Evolutionary conservation across 2,888 invertebrate genomes (phyloP).

Genomic region (Drosophila ezoana): DNA sequence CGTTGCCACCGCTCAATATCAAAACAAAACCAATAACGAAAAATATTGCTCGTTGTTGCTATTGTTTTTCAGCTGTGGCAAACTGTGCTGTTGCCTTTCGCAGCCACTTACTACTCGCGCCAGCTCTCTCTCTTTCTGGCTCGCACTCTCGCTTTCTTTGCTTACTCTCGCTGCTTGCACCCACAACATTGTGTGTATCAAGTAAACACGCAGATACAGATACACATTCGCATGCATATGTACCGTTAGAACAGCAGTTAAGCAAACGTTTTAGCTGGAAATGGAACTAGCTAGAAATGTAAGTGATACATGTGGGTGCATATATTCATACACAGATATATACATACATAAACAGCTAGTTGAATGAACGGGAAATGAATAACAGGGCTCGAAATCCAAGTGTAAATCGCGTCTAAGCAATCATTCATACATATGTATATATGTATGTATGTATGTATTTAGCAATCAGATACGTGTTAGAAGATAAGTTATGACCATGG

Average conservation of each 20-base stretch:
- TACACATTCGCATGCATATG: background rate
- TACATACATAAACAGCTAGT: background rate
- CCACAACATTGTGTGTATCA: constrained; percentile 5
- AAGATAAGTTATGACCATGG: background rate
- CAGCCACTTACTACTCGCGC: background rate
- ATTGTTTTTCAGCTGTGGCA: constrained; percentile 1
- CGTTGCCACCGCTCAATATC: background rate
- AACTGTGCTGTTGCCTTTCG: constrained; percentile 25
- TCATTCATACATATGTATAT: background rate
- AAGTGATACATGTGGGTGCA: too few relatives aligned
- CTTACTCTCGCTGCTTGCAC: constrained; percentile 5
- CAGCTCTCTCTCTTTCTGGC: constrained; percentile 2
- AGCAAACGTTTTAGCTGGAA: constrained; percentile 4
- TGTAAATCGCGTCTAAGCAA: too few relatives aligned
- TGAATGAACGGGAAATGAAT: background rate
- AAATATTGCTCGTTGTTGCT: constrained; percentile 3
- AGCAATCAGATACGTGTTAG: background rate
- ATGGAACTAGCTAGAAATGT: background rate
- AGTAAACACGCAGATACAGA: background rate
- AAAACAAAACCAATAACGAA: constrained; percentile 3
- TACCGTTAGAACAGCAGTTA: background rate
- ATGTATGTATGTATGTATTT: background rate
- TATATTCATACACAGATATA: background rate
- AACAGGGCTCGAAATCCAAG: too few relatives aligned
- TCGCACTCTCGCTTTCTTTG: constrained; percentile 1